Base-by-base conservation (phyloP, 2,113 vertebrate species). In the Microtus oregoni region DNA sequence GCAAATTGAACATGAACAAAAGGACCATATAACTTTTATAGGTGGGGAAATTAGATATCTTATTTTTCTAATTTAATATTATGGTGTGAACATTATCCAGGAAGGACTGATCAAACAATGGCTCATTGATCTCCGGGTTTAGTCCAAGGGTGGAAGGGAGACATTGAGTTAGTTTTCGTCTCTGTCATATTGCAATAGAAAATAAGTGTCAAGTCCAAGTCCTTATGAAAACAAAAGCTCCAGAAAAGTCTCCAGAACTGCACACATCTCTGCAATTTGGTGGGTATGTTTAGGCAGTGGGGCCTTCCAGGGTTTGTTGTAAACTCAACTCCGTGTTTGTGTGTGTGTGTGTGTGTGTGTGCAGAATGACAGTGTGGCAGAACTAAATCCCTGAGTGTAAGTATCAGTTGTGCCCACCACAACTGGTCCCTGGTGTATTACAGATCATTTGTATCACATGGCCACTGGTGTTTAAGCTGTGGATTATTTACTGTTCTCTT, bases 11-110 rank as follows among this genome's bases (percentile, higher is more conserved):
- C 35, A 86, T 24, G 89, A 97, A 13, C 91, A 65, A 88, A 92
- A 94, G 88, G 87, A 78, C 47, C 86, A 32, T 73, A 41, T 89
- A 81, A 87, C 76, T 96, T 92, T 96, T 95, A 89, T 70, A 96
- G 89, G 89, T 88, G 81, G 90, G 82, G 77, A 55, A 90, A 94
- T 94, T 78, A 86, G 38, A 50, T 81, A 75, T 94, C 89, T 90
- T 89, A 77, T 50, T 94, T 95, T 93, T 95, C 87, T 92, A 89
- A 94, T 92, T 96, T 95, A 94, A 86, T 97, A 94, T 83, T 85
- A 70, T 50, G 41, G 77, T 41, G 24, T 89, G 81, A 93, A 87
- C 26, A 10, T 90, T 94, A 76, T 44, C 70, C 1, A 17, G 95
- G 92, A 67, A 94, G 67, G 44, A 90, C n/a, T 65, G 92, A 73